phyloP scores from a whole-genome alignment of 2,113 vertebrate genomes.

The Tamias sibiricus region DNA sequence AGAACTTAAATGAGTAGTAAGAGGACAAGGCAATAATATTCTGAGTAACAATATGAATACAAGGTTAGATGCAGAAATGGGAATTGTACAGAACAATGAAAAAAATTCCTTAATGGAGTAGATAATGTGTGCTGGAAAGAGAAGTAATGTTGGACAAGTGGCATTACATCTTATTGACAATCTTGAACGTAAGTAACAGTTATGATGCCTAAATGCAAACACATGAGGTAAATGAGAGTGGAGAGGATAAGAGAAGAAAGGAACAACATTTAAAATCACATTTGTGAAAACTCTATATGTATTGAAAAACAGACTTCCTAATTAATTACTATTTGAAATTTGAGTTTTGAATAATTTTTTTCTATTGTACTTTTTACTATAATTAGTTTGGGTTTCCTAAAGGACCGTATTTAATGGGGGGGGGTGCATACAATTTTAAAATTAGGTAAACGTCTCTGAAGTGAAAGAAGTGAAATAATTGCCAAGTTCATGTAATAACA shows the following conservation, averaged over 20 bases:
- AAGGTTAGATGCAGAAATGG: neutral
- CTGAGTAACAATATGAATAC: neutral
- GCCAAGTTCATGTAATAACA: neutral
- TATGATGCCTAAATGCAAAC: neutral
- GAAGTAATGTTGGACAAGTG: neutral
- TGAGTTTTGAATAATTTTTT: neutral
- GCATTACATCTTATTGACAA: neutral
- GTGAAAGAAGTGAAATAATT: neutral
- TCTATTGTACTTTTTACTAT: neutral
- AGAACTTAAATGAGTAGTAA: neutral
- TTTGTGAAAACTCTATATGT: neutral
- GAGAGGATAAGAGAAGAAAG: neutral
- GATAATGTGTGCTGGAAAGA: neutral
- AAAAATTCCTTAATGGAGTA: neutral
- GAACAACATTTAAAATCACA: neutral
- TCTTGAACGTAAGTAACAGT: neutral
- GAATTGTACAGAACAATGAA: neutral
- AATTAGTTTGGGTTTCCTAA: neutral
- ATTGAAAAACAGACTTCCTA: neutral
- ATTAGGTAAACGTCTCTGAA: neutral
- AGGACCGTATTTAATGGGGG: neutral
- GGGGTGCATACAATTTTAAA: neutral
- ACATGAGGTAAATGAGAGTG: neutral
- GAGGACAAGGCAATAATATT: neutral
- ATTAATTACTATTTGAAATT: neutral